These are phyloP conservation scores for Gadus macrocephalus DNA, from an alignment of 2,113 vertebrate genomes.

Conservation along the genomic window DNA sequence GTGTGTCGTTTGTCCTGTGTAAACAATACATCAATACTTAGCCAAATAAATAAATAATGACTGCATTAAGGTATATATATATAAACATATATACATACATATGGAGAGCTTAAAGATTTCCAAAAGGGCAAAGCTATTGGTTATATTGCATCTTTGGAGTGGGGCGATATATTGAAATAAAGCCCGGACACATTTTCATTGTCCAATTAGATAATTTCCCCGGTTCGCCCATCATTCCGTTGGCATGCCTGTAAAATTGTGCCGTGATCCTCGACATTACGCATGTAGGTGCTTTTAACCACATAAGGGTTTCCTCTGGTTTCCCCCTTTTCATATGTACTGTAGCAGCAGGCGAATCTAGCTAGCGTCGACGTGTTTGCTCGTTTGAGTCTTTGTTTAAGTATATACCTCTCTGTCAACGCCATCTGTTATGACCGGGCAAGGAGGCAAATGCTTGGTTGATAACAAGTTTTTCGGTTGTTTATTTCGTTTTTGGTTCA, in stretches of 20 bases:
- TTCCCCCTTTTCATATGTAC: conserved; percentile 62
- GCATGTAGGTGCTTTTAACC: conserved; percentile 63
- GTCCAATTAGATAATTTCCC: conserved; percentile 49
- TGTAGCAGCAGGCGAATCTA: conserved; percentile 58
- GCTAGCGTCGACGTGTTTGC: conserved; percentile 1
- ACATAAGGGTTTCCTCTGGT: conserved; percentile 47
- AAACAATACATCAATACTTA: conserved; percentile 60
- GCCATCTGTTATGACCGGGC: conserved; percentile 38
- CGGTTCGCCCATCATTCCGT: conserved; percentile 39
- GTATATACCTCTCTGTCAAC: conserved; percentile 57
- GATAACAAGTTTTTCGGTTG: conserved; percentile 51
- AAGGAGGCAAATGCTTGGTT: conserved; percentile 46
- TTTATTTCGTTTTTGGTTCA: conserved; percentile 45
- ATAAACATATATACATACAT: conserved; percentile 8
- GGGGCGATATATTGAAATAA: conserved; percentile 41
- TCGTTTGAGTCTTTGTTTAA: conserved; percentile 17
- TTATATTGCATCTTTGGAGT: conserved; percentile 41
- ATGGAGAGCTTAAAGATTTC: conserved; percentile 29
- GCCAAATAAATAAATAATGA: conserved; percentile 61
- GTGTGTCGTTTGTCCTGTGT: conserved; percentile 67
- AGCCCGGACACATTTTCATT: conserved; percentile 39
- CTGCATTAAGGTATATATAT: conserved; percentile 39
- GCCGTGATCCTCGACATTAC: conserved; percentile 59
- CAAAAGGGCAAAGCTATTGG: conserved; percentile 47
- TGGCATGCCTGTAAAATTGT: conserved; percentile 67